phyloP scores from a whole-genome alignment of 2,113 vertebrate genomes.

The Coregonus clupeaformis region DNA sequence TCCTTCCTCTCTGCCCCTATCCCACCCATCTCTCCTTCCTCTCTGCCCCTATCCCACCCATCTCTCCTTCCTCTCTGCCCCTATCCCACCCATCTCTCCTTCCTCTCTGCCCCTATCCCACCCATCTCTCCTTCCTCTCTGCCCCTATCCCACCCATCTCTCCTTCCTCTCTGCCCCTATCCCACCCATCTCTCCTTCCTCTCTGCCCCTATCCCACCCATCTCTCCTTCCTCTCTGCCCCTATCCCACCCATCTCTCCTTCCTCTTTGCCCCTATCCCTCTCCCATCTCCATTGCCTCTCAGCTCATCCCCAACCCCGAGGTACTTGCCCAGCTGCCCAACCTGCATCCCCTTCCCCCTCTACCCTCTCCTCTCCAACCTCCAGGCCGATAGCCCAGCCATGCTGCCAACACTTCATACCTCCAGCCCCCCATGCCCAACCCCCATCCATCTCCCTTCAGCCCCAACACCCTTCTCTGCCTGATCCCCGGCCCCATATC shows the following conservation, averaged over 20 bases:
- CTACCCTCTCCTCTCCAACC: background rate
- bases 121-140: background rate
- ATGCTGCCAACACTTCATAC: background rate
- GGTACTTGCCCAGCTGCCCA: too few relatives aligned
- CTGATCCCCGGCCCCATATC: too few relatives aligned
- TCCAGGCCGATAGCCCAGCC: background rate
- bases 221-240: background rate
- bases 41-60: too few relatives aligned
- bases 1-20: background rate
- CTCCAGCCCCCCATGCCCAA: background rate
- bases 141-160: background rate
- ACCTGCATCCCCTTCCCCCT: too few relatives aligned
- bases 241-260: background rate
- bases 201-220: background rate
- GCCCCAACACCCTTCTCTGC: too few relatives aligned
- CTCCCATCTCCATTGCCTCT: background rate
- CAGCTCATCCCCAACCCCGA: background rate
- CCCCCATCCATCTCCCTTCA: background rate
- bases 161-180: too few relatives aligned
- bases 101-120: too few relatives aligned
- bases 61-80: background rate
- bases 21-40: background rate
- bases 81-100: background rate
- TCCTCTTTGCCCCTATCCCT: background rate
- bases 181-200: background rate